Percentiles rank a stretch among this genome's conserved stretches.
phyloP scores from a whole-genome alignment of 2,888 invertebrate species.

The Alloscopus bannaensis region DNA sequence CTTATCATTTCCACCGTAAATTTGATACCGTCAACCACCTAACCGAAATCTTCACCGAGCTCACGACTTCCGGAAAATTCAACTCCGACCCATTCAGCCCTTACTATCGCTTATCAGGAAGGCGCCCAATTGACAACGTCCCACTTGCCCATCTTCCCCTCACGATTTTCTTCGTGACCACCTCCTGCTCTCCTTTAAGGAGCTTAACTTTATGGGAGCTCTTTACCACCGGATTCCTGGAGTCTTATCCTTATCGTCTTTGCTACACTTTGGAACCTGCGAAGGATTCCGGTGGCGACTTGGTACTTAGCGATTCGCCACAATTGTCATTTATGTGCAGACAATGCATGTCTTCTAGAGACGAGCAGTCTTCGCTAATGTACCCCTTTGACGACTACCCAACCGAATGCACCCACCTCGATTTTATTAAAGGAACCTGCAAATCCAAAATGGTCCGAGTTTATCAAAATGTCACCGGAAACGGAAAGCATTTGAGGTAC shows the following conservation, averaged over 20 bases:
- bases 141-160: not conserved
- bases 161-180: not conserved
- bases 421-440: not conserved
- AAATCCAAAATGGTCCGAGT: not conserved
- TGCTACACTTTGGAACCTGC: not conserved
- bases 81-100: not conserved
- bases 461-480: not conserved
- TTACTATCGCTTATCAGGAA: not conserved
- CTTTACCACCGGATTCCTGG: not conserved
- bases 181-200: not conserved
- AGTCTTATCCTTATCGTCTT: not conserved
- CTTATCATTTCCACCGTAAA: not conserved
- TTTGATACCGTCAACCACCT: not conserved
- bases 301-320: not conserved
- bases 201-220: not conserved
- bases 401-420: not conserved
- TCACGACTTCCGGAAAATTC: conserved; percentile 4
- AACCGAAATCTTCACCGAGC: not conserved
- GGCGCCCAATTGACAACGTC: not conserved
- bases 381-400: conserved; percentile 1
- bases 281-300: not conserved
- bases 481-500: not conserved
- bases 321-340: not conserved
- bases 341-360: not conserved
- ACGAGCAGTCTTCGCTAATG: not conserved